Evolutionary conservation across 2,113 vertebrate genomes (phyloP).

Genomic region (Cyanistes caeruleus): DNA sequence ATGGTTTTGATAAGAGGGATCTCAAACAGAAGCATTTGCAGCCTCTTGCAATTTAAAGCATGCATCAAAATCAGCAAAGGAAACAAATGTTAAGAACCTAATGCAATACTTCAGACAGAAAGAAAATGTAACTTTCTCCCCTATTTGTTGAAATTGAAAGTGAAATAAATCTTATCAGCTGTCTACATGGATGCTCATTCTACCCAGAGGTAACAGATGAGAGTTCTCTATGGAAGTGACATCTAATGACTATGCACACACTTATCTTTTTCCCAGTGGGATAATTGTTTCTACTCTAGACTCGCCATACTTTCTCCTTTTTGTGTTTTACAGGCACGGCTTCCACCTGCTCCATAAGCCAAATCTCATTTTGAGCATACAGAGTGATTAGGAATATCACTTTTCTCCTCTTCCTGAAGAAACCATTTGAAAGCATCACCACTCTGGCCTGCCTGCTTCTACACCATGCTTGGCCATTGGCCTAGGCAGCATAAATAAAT

Average conservation of each 20-base stretch:
- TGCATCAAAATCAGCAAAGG: background rate
- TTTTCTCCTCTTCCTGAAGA: background rate
- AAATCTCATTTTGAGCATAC: background rate
- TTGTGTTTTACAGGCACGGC: background rate
- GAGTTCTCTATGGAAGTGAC: background rate
- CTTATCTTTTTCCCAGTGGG: slow-evolving; percentile 3
- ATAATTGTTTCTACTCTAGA: slow-evolving; percentile 32
- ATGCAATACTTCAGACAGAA: background rate
- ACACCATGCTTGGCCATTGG: background rate
- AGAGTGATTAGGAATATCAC: background rate
- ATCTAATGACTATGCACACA: background rate
- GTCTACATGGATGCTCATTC: background rate
- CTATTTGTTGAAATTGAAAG: background rate
- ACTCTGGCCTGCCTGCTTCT: background rate
- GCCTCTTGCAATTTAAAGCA: background rate
- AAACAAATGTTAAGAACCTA: background rate
- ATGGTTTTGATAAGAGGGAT: background rate
- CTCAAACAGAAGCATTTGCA: background rate
- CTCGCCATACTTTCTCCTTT: background rate
- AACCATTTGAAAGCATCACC: background rate
- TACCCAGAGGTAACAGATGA: background rate
- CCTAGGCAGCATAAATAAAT: background rate
- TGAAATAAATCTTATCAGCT: slow-evolving; percentile 8
- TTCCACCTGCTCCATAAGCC: background rate
- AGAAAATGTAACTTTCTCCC: background rate